These are phyloP conservation scores for Rhagoletis pomonella DNA, from an alignment of 1,140 invertebrate genomes.

Conservation along the genomic window DNA sequence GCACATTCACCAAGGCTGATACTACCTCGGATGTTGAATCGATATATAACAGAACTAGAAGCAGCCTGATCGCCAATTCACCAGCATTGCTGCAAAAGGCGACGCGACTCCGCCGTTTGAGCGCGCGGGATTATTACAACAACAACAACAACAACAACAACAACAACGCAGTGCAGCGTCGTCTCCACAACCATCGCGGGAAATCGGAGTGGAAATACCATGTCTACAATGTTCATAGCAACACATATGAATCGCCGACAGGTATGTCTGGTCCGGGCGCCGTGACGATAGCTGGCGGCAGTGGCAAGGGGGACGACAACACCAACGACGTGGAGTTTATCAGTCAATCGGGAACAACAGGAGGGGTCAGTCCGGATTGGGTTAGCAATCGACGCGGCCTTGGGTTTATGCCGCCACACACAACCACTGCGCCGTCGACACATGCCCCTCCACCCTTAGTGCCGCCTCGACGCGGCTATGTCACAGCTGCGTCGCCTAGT, in stretches of 20 bases:
- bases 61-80: not conserved
- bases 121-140: constrained; percentile 53
- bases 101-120: constrained; percentile 64
- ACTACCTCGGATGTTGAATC: not conserved
- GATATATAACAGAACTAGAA: not conserved
- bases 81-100: not conserved
- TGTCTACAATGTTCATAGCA: constrained; percentile 67
- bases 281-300: not conserved
- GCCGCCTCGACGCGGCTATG: constrained; percentile 66
- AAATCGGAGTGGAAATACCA: constrained; percentile 68
- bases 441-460: constrained; percentile 63
- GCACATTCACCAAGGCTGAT: not conserved
- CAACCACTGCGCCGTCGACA: constrained; percentile 31
- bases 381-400: constrained; percentile 53
- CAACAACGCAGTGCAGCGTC: constrained; percentile 8
- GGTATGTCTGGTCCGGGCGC: constrained; percentile 58
- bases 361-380: constrained; percentile 59
- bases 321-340: constrained; percentile 70
- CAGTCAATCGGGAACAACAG: constrained; percentile 57
- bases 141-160: constrained; percentile 25
- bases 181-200: constrained; percentile 28
- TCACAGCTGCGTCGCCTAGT: constrained; percentile 58
- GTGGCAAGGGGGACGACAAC: constrained; percentile 70
- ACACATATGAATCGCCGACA: constrained; percentile 61
- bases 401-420: constrained; percentile 33